These are phyloP conservation scores for Zosterops borbonicus DNA, from an alignment of 2,113 vertebrate genomes.

Conservation along the genomic window DNA sequence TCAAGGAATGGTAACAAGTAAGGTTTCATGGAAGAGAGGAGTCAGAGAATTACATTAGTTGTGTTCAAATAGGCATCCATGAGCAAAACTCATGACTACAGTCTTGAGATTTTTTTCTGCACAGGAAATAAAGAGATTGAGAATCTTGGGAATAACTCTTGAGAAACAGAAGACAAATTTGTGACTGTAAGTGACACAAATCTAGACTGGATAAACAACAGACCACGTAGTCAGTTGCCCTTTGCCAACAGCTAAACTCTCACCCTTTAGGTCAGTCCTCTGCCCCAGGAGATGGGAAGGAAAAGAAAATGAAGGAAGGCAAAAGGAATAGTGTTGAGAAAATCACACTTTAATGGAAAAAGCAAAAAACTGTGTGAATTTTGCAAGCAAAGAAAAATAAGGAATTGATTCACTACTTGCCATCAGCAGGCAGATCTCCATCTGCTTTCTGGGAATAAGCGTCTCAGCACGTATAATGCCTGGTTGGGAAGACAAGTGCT, in stretches of 20 bases:
- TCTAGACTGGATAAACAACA: background rate
- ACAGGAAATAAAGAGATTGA: background rate
- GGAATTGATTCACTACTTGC: background rate
- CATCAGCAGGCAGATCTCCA: background rate
- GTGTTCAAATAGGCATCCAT: background rate
- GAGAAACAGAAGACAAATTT: background rate
- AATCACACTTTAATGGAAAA: background rate
- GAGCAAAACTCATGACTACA: background rate
- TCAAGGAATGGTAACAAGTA: background rate
- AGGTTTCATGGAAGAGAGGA: background rate
- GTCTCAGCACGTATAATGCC: background rate
- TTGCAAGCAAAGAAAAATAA: background rate
- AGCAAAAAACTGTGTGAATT: background rate
- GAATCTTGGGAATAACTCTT: background rate
- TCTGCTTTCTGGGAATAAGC: background rate
- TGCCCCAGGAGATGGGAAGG: background rate
- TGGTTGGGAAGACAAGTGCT: background rate
- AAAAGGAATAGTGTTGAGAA: background rate
- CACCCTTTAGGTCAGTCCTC: background rate
- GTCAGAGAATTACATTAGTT: background rate
- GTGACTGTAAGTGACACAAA: background rate
- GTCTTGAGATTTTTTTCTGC: background rate
- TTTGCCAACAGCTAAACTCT: background rate
- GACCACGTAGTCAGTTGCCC: background rate
- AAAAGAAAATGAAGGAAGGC: background rate